Evolutionary conservation across 2,888 invertebrate genomes (phyloP).

Genomic region (Andrena bicolor): DNA sequence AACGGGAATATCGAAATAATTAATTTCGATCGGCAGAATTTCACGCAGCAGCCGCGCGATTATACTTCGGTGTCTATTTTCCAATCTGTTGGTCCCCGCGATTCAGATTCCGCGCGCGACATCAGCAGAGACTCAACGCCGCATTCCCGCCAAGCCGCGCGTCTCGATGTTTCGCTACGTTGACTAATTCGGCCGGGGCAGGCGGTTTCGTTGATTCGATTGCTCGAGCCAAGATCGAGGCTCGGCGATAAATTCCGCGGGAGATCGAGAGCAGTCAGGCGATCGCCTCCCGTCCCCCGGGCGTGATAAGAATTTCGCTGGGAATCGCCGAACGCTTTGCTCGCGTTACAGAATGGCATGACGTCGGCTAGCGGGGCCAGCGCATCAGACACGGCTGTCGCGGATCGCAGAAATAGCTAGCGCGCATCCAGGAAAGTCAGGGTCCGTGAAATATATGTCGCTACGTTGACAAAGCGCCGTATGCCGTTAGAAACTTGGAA

Average conservation of each 20-base stretch:
- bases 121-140: constrained; percentile 22
- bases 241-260: constrained; percentile 50
- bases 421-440: constrained; percentile 57
- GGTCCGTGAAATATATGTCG: constrained; percentile 63
- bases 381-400: constrained; percentile 60
- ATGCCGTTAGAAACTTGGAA: constrained; percentile 47
- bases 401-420: constrained; percentile 71
- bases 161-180: constrained; percentile 56
- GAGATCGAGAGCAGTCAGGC: not conserved
- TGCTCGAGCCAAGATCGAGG: constrained; percentile 48
- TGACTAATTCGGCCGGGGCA: constrained; percentile 45
- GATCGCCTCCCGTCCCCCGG: constrained; percentile 13
- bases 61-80: not conserved
- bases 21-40: not conserved
- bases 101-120: constrained; percentile 13
- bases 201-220: constrained; percentile 46
- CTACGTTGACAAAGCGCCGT: constrained; percentile 69
- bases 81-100: not conserved
- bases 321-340: constrained; percentile 44
- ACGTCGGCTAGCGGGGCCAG: constrained; percentile 48
- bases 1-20: constrained; percentile 1
- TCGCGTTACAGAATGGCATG: constrained; percentile 59
- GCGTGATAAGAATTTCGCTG: constrained; percentile 52
- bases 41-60: not conserved
- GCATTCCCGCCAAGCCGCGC: constrained; percentile 37